These are phyloP conservation scores for Parnassius glacialis DNA, from an alignment of 2,888 invertebrate genomes.

Conservation along the genomic window DNA sequence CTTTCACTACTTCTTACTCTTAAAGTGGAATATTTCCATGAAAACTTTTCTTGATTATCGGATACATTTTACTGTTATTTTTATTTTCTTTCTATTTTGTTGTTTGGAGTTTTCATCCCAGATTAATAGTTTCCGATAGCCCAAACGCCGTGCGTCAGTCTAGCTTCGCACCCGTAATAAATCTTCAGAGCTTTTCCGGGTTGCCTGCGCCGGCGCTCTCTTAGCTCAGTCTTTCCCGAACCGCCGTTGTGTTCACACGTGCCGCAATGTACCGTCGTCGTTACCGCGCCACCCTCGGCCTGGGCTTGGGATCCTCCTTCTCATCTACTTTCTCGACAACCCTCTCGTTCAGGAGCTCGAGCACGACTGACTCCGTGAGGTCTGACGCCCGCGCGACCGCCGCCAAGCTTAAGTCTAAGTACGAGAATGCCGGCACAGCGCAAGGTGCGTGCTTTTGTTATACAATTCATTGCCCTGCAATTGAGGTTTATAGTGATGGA, in stretches of 20 bases:
- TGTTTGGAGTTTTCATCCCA: neutral
- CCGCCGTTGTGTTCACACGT: conserved; percentile 49
- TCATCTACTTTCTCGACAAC: conserved; percentile 68
- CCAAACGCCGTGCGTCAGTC: conserved; percentile 42
- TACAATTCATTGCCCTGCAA: conserved; percentile 16
- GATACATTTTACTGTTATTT: no score
- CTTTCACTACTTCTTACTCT: no score
- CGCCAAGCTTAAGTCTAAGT: conserved; percentile 75
- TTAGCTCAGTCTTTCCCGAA: conserved; percentile 56
- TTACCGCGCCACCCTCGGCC: conserved; percentile 71
- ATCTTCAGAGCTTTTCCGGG: conserved; percentile 69
- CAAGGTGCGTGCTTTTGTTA: conserved; percentile 61
- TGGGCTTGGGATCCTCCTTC: conserved; percentile 69
- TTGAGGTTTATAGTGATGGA: neutral
- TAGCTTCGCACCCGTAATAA: conserved; percentile 63
- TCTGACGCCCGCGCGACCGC: conserved; percentile 74
- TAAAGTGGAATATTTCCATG: no score
- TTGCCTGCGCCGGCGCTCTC: conserved; percentile 60
- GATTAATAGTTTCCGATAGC: conserved; percentile 3
- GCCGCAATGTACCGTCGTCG: conserved; percentile 69
- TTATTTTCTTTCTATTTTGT: neutral
- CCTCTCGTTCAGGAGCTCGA: conserved; percentile 44
- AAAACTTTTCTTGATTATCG: no score
- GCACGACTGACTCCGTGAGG: conserved; percentile 56
- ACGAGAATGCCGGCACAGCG: conserved; percentile 73